Base-by-base conservation (phyloP, 1,140 invertebrate species). In the Scaptomyza montana region DNA sequence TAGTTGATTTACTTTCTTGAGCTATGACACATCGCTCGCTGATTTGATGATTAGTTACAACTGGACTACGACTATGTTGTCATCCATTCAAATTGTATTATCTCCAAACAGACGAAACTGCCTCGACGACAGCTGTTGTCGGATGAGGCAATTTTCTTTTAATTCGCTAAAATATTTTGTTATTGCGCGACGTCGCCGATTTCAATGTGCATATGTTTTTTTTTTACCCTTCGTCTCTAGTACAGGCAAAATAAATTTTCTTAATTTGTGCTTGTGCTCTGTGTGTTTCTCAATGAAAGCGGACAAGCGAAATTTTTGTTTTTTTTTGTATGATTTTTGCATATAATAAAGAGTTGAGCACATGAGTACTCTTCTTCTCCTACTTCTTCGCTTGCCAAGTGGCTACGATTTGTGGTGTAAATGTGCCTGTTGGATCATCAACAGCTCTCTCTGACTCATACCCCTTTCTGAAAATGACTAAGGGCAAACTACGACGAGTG, bases 131-230 rank as follows among this genome's bases (percentile, higher is more conserved):
- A 45, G 43, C 47, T 28, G 56, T 56, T 78, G 75, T 87, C 82
- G 82, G 82, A 86, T 86, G 82, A 78, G 65, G 68, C 84, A 87
- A 89, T 89, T 73, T 87, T 87, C 82, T 87, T 87, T 87, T 87
- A 87, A 87, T 87, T 87, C 68, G 82, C 82, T 87, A 77, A 82
- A 86, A 89, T 87, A 87, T 77, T 80, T 75, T 85, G 81, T 86
- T 81, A 77, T 81, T 80, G 74, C 66, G 60, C 61, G 69, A 69
- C 30, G 77, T 74, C 55, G 76, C 39, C 69, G 75, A 46, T 56
- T 65, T 30, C 41, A 28, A 65, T 77, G 55, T 56, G 62, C 53
- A 47, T 60, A 64, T 53, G 54, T n/a, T n/a, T n/a, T n/a, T n/a
- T n/a, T n/a, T n/a, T n/a, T n/a, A n/a, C n/a, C n/a, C n/a, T n/a